Evolutionary conservation across 2,797 vertebrate genomes (phyloP).

Genomic region (Todus mexicanus): DNA sequence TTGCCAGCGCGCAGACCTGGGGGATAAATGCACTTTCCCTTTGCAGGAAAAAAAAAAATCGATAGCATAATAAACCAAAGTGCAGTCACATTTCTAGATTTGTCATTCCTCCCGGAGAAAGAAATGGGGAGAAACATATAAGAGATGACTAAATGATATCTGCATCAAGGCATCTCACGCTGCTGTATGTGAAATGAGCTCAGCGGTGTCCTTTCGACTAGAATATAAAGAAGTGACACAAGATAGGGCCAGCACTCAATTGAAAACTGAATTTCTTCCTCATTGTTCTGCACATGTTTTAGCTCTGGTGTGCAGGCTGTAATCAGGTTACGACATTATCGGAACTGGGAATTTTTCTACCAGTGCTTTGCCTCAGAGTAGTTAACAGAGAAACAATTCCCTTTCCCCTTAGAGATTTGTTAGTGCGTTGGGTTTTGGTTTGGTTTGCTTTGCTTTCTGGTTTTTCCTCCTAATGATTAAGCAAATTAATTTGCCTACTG

Average conservation of each 20-base stretch:
- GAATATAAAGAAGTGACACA: constrained; percentile 30
- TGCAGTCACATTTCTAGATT: constrained; percentile 78
- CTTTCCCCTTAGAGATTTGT: constrained; percentile 25
- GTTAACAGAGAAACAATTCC: constrained; percentile 20
- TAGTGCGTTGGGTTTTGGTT: background rate
- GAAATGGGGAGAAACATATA: constrained; percentile 67
- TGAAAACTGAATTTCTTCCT: constrained; percentile 48
- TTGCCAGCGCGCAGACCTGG: constrained; percentile 49
- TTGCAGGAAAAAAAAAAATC: constrained; percentile 74
- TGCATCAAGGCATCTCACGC: constrained; percentile 62
- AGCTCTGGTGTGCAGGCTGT: constrained; percentile 16
- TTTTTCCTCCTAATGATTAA: constrained; percentile 21
- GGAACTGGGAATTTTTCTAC: constrained; percentile 14
- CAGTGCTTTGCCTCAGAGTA: constrained; percentile 38
- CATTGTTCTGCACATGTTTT: background rate
- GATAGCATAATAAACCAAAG: constrained; percentile 79
- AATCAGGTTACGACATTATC: constrained; percentile 8
- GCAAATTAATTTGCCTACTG: constrained; percentile 29
- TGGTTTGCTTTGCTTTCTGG: background rate
- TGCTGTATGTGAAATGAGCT: constrained; percentile 43
- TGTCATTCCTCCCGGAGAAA: constrained; percentile 72
- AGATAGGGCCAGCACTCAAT: constrained; percentile 38
- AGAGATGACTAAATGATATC: constrained; percentile 73
- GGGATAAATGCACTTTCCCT: constrained; percentile 74
- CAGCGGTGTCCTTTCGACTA: constrained; percentile 34